Percentiles rank a stretch among this genome's conserved stretches.
Conservation (phyloP, 2,113 vertebrate species). For the Odontesthes bonariensis region DNA sequence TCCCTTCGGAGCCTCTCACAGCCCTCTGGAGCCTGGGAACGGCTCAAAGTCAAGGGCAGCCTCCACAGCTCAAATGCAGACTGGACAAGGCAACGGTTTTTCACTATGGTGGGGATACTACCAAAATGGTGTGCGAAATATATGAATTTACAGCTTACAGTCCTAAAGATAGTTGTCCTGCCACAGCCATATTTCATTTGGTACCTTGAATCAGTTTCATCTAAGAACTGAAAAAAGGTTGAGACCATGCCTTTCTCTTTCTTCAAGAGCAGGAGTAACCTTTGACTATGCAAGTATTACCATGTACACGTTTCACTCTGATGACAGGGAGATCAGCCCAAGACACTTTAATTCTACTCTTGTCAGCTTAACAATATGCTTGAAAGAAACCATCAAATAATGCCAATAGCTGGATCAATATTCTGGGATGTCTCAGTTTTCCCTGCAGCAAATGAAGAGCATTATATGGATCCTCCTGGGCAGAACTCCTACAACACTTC, state of each 20-base stretch:
- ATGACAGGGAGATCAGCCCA: slow-evolving; percentile 63
- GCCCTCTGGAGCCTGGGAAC: slow-evolving; percentile 72
- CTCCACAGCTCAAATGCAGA: slow-evolving; percentile 41
- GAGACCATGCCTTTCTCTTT: background rate
- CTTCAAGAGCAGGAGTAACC: background rate
- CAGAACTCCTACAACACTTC: slow-evolving; percentile 45
- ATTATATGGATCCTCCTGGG: slow-evolving; percentile 68
- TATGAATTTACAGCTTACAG: slow-evolving; percentile 1
- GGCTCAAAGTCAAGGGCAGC: slow-evolving; percentile 79
- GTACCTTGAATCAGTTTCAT: background rate
- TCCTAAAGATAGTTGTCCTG: background rate
- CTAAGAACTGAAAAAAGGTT: background rate
- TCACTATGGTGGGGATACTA: background rate
- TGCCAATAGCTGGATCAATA: slow-evolving; percentile 83
- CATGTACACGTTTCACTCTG: slow-evolving; percentile 22
- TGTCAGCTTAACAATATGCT: slow-evolving; percentile 71
- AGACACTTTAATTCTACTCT: slow-evolving; percentile 55
- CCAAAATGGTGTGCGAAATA: slow-evolving; percentile 11
- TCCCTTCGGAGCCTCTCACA: slow-evolving; percentile 57
- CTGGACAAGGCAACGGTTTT: slow-evolving; percentile 36
- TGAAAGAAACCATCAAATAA: slow-evolving; percentile 80
- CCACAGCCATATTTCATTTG: background rate
- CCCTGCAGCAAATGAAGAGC: slow-evolving; percentile 73
- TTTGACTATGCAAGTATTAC: slow-evolving; percentile 48
- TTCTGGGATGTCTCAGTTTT: slow-evolving; percentile 73